Evolutionary conservation across 2,797 vertebrate species (phyloP), one percentile per base, ranked within the genome.

Genomic region (Hapalemur alaotrensis): DNA sequence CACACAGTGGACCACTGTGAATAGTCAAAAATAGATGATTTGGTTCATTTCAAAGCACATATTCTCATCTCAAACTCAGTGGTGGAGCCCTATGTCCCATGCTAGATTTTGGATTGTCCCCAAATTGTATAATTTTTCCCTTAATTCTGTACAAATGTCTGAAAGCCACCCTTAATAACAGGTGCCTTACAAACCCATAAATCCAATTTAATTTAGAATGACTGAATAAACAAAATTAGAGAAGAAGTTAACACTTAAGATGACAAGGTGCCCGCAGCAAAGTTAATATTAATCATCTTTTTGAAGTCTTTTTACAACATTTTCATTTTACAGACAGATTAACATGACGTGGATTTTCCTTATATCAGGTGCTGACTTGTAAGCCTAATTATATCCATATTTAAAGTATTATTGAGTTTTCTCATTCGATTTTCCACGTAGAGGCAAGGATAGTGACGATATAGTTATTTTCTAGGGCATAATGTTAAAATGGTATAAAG

Each of bases 351-450:
- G 14, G 54, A 93, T 88, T 84, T 92, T 94, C 8, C 79, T 65
- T 28, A 59, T 63, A 85, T 87, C 20, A 28, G 32, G 41, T 79
- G 82, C 63, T 79, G 69, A 94, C 7, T 54, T 79, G 9, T 18
- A 88, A 70, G 43, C 41, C 52, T 93, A 95, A 94, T 97, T 73
- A 85, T n/a, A 43, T 48, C 28, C 30, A 73, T 75, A 91, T 73
- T 92, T 85, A 69, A 90, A 88, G 28, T 80, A 63, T 65, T 84
- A 93, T 17, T 96, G 91, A 91, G 46, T 96, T 85, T 96, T 93
- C 93, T 95, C 46, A 89, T 78, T 95, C 94, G 52, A 93, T 93
- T 97, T 97, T 97, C 80, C 69, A 89, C 17, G 84, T 22, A 69
- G 81, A 78, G 41, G 25, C 84, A 87, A 84, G 48, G 12, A 86